phyloP scores from a whole-genome alignment of 2,113 vertebrate species.

The Tragelaphus scriptus region DNA sequence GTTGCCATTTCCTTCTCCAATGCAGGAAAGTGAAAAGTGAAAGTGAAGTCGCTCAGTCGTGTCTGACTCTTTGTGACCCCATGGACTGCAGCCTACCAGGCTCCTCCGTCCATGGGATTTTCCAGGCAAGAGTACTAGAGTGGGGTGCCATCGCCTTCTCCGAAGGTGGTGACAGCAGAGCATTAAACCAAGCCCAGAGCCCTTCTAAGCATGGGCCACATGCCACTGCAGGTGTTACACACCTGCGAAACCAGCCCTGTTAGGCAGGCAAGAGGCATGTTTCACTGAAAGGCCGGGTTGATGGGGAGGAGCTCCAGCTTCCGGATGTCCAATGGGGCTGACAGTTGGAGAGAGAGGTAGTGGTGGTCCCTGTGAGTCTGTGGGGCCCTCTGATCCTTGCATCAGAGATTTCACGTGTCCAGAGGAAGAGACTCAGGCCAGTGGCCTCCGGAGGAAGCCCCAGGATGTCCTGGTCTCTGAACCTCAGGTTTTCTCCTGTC shows the following conservation, averaged over 20 bases:
- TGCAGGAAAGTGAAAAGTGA: too few species aligned
- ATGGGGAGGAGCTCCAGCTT: neutral
- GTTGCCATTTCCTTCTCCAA: too few species aligned
- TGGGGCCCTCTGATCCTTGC: neutral
- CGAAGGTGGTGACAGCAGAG: neutral
- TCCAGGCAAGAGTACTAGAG: too few species aligned
- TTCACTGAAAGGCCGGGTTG: neutral
- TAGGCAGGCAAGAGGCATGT: neutral
- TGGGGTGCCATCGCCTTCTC: too few species aligned
- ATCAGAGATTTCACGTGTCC: neutral
- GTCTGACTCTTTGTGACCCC: too few species aligned
- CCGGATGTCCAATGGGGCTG: neutral
- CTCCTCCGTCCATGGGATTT: too few species aligned
- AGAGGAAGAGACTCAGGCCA: neutral
- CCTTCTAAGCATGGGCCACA: neutral
- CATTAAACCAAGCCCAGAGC: neutral
- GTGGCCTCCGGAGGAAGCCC: neutral
- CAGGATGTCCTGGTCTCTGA: neutral
- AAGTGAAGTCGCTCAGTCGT: too few species aligned
- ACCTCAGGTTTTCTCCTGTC: neutral
- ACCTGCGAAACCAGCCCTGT: neutral
- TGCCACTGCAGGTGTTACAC: rapidly evolving
- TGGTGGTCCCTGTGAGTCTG: neutral
- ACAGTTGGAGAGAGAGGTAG: neutral
- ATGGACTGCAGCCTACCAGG: too few species aligned